Evolutionary conservation across 2,113 vertebrate genomes (phyloP).

Genomic region (Nanger granti): DNA sequence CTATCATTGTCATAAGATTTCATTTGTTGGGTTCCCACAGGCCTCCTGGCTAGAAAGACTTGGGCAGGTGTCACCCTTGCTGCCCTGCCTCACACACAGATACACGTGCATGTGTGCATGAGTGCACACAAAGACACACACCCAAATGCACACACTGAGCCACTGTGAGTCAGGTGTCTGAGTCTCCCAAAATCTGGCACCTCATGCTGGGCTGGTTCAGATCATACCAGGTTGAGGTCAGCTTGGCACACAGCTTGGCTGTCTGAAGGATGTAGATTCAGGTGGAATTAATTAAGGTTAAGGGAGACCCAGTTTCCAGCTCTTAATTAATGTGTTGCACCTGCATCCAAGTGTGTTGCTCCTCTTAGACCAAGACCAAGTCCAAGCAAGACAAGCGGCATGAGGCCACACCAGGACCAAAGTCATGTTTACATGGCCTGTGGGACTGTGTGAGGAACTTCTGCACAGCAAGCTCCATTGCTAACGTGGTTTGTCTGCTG

Average conservation of each 20-base stretch:
- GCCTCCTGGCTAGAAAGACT: background rate
- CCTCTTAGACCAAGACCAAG: background rate
- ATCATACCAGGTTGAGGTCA: background rate
- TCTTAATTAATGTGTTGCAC: background rate
- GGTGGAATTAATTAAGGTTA: constrained; percentile 24
- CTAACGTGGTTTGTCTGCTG: background rate
- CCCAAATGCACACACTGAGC: background rate
- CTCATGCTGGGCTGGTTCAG: background rate
- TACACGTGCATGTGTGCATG: rapidly evolving
- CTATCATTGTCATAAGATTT: background rate
- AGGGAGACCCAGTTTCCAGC: background rate
- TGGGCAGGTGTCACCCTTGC: background rate
- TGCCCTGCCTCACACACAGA: background rate
- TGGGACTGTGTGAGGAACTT: background rate
- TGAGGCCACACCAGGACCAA: background rate
- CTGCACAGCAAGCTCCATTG: background rate
- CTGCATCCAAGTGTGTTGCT: background rate
- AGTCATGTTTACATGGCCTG: background rate
- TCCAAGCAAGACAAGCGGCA: background rate
- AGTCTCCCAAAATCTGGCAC: background rate
- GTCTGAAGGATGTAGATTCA: background rate
- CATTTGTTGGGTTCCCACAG: background rate
- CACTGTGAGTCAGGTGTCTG: constrained; percentile 6
- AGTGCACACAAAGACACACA: background rate
- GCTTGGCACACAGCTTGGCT: background rate